phyloP scores from a whole-genome alignment of 2,113 vertebrate genomes.

The Verasper variegatus region DNA sequence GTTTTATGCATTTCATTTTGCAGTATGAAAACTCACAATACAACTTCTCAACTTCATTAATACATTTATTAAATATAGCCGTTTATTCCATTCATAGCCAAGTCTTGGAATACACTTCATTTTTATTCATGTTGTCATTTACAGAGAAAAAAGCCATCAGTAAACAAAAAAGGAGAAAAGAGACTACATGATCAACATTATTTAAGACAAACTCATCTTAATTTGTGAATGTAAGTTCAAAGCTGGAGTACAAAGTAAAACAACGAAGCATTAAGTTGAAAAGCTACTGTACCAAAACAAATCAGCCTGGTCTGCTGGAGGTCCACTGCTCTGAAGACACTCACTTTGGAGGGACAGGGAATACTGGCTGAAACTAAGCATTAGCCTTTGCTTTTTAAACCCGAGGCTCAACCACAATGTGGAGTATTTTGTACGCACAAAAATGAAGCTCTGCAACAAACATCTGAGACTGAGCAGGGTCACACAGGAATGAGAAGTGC shows the following conservation, averaged over 20 bases:
- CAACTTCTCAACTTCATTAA: conserved; percentile 30
- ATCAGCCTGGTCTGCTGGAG: neutral
- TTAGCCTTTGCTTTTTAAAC: neutral
- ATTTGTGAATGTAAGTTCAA: conserved; percentile 59
- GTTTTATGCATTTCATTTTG: too few relatives aligned
- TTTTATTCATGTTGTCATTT: conserved; percentile 70
- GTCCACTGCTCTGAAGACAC: conserved; percentile 11
- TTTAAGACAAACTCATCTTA: conserved; percentile 55
- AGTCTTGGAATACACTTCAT: conserved; percentile 65
- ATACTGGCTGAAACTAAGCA: conserved; percentile 5
- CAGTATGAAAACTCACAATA: conserved; percentile 12
- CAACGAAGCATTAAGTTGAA: conserved; percentile 34
- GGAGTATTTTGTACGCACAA: conserved; percentile 17
- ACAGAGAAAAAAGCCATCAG: conserved; percentile 46
- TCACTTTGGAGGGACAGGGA: conserved; percentile 11
- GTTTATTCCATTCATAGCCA: conserved; percentile 59
- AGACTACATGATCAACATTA: conserved; percentile 50
- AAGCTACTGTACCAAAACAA: conserved; percentile 52
- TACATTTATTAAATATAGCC: conserved; percentile 73
- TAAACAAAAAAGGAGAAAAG: conserved; percentile 37
- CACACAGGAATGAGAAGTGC: conserved; percentile 50
- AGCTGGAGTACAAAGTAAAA: conserved; percentile 58
- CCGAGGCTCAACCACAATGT: neutral
- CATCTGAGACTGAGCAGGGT: conserved; percentile 14
- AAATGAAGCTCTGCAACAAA: conserved; percentile 17